Conservation (phyloP, 2,888 invertebrate species). For the Drosophila neotestacea region DNA sequence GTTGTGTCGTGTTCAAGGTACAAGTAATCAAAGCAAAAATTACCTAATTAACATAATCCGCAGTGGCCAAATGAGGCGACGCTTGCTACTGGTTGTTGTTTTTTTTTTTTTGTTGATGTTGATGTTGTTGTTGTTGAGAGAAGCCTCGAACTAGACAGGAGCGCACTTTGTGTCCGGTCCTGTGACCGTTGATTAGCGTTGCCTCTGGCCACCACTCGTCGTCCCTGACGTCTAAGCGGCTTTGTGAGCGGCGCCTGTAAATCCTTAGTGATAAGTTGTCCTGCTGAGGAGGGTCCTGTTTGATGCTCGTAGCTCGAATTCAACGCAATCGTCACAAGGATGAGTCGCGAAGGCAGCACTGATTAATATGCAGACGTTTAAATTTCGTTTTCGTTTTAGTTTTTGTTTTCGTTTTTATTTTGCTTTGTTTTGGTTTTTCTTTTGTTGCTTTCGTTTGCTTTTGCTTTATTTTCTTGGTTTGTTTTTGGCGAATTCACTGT, state of each 20-base stretch:
- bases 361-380: conserved; percentile 80
- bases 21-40: conserved; percentile 80
- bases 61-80: conserved; percentile 79
- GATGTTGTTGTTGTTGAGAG: conserved; percentile 25
- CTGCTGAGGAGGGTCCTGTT: conserved; percentile 36
- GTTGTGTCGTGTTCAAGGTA: conserved; percentile 60
- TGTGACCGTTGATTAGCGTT: conserved; percentile 72
- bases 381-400: conserved; percentile 63
- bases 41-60: conserved; percentile 83
- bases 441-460: conserved; percentile 36
- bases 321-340: conserved; percentile 21
- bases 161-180: conserved; percentile 34
- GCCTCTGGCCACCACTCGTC: conserved; percentile 45
- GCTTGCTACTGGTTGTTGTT: conserved; percentile 35
- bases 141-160: conserved; percentile 27
- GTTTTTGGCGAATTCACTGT: conserved; percentile 35
- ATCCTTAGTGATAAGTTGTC: conserved; percentile 79
- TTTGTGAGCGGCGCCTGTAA: conserved; percentile 50
- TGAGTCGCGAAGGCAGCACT: conserved; percentile 41
- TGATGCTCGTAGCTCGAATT: conserved; percentile 4
- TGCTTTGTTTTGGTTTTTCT: conserved; percentile 23
- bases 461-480: conserved; percentile 12
- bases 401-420: conserved; percentile 28
- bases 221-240: conserved; percentile 55
- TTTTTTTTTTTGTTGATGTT: conserved; percentile 7